These are phyloP conservation scores for Cynocephalus volans DNA, from an alignment of 2,113 vertebrate species.

Conservation along the genomic window DNA sequence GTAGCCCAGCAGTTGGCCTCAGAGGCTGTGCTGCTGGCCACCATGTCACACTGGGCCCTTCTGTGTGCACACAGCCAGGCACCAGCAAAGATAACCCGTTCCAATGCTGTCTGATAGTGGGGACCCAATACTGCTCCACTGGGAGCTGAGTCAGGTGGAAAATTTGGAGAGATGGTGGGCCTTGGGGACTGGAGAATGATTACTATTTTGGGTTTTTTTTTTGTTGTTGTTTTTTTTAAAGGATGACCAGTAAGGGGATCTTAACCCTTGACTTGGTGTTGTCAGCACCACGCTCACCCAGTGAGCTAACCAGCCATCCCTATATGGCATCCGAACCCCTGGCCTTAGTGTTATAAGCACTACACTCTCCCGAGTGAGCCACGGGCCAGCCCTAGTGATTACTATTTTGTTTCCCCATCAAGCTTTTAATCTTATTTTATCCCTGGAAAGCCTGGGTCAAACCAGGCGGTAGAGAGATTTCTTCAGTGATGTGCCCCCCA, in stretches of 20 bases:
- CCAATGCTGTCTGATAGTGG: fast-evolving
- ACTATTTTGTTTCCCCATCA: background rate
- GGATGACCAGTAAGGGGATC: no score
- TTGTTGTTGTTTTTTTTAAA: no score
- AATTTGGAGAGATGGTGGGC: background rate
- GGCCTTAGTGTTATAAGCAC: no score
- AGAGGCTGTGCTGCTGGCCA: fast-evolving
- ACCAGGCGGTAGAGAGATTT: background rate
- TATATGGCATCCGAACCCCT: no score
- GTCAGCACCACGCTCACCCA: no score
- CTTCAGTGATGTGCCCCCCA: background rate
- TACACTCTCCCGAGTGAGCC: no score
- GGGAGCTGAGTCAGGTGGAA: background rate
- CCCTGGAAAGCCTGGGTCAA: background rate
- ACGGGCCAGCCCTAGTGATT: background rate
- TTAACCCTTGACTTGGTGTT: no score
- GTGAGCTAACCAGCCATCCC: no score
- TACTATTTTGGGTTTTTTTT: background rate
- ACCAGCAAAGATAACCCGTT: background rate
- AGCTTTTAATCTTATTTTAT: background rate
- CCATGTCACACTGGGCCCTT: background rate
- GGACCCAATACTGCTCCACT: background rate
- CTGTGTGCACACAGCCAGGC: fast-evolving
- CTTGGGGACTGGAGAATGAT: background rate
- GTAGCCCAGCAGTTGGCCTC: background rate